These are phyloP conservation scores for Himalopsyche kuldschensis DNA, from an alignment of 2,888 invertebrate species.

Conservation along the genomic window DNA sequence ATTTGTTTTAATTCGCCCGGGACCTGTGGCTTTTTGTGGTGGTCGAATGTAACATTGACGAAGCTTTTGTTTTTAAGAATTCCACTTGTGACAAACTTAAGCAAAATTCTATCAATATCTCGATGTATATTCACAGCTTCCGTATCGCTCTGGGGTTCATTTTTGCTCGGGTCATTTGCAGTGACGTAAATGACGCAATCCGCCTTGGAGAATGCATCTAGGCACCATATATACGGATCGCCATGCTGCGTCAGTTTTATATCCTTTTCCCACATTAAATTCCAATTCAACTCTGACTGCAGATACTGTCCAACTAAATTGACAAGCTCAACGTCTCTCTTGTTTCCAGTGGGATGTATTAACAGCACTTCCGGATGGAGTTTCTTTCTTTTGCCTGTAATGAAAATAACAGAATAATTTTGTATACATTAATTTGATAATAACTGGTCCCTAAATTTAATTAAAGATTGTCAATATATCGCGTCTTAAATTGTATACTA, in stretches of 20 bases:
- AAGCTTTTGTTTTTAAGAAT: slow-evolving; percentile 6
- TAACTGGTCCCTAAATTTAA: no score
- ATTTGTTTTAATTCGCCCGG: slow-evolving; percentile 23
- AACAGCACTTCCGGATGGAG: slow-evolving; percentile 25
- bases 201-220: slow-evolving; percentile 24
- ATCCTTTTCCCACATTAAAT: slow-evolving; percentile 25
- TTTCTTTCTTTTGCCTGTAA: slow-evolving; percentile 26
- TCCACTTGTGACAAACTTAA: slow-evolving; percentile 21
- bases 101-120: slow-evolving; percentile 30
- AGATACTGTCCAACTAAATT: slow-evolving; percentile 23
- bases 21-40: slow-evolving; percentile 16
- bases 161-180: slow-evolving; percentile 8
- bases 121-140: slow-evolving; percentile 26
- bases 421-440: neutral
- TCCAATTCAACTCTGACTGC: slow-evolving; percentile 22
- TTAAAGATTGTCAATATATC: no score
- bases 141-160: neutral
- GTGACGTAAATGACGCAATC: slow-evolving; percentile 28
- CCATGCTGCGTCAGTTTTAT: slow-evolving; percentile 28
- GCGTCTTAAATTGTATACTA: no score
- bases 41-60: slow-evolving; percentile 23
- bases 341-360: slow-evolving; percentile 28
- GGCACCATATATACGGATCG: slow-evolving; percentile 36
- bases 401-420: neutral
- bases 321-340: slow-evolving; percentile 16